Base-by-base conservation (phyloP, 1,140 invertebrate genomes). In the Thaumetopoea pityocampa region DNA sequence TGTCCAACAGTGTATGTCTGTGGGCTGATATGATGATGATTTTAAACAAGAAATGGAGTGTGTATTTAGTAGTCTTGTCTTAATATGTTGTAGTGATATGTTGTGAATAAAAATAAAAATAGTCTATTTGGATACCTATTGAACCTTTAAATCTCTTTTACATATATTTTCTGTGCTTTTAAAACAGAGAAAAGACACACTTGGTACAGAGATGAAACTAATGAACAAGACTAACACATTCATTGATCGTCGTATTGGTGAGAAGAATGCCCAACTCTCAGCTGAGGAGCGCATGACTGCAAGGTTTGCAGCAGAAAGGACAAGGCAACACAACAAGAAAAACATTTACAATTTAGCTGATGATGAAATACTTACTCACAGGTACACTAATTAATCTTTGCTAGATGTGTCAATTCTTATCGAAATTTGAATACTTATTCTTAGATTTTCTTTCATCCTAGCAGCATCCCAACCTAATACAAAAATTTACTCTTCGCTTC, bases 211-310 rank as follows among this genome's bases (percentile, higher is more conserved):
- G 72, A 96, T 93, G 70, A 91, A 92, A 51, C 65, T 92, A 0
- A 90, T 92, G 69, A 88, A 93, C 46, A 97, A 98, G 71, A 88
- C 90, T 0, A 98, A 97, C 72, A 87, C 91, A 19, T 95, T 98
- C 52, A 77, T 93, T 20, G 96, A 98, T 65, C 90, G 90, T 52
- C 88, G 97, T 64, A 95, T 98, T 61, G 95, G 95, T 7, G 95
- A 97, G 76, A 90, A 90, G 49, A 92, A 93, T 71, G 70, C 67
- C 11, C 73, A 77, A 2, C 87, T 96, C 67, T 88, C 89, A 0
- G 72, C 87, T 5, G 96, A 98, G 57, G 95, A 97, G n/a, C 92
- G 92, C 61, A 90, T 93, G 52, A 89, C 94, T 44, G 93, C 93
- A 0, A 86, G 96, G 52, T 96, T 94, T 83, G 89, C 94, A 2